Percentiles rank a stretch among this genome's conserved stretches.
Conservation (phyloP, 2,113 vertebrate genomes). For the Himantopus leucocephalus region DNA sequence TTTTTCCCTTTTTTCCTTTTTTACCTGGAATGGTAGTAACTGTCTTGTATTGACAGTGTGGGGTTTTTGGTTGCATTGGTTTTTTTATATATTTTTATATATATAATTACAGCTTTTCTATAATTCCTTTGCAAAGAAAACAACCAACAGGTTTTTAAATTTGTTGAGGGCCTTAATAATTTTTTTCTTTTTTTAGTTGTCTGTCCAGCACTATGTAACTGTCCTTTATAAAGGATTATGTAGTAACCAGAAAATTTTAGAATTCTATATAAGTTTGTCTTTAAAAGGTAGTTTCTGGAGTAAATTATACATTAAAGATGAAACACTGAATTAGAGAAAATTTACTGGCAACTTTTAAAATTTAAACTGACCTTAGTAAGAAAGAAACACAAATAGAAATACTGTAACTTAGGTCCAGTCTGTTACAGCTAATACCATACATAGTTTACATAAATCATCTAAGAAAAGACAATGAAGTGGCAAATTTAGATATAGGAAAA, state of each 20-base stretch:
- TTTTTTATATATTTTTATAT: background rate
- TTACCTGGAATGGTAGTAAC: fast-evolving
- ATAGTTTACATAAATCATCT: background rate
- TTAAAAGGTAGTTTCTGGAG: background rate
- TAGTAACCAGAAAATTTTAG: background rate
- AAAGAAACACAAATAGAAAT: background rate
- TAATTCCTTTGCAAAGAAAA: background rate
- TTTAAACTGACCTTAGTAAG: background rate
- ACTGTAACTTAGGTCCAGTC: background rate
- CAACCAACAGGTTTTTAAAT: background rate
- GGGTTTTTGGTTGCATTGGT: background rate
- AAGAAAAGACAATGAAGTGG: background rate
- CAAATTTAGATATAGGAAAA: background rate
- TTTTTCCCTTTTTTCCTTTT: no score
- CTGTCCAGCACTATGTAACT: background rate
- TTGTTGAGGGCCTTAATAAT: background rate
- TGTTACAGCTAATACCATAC: background rate
- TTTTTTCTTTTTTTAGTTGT: background rate
- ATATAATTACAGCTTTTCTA: background rate
- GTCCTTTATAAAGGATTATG: background rate
- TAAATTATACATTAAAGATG: background rate
- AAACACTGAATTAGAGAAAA: background rate
- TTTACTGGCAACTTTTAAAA: background rate
- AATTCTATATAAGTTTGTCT: background rate
- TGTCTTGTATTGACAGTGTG: background rate